Percentiles rank a stretch among this genome's conserved stretches.
Conservation (phyloP, 2,113 vertebrate genomes). For the Nibea albiflora region DNA sequence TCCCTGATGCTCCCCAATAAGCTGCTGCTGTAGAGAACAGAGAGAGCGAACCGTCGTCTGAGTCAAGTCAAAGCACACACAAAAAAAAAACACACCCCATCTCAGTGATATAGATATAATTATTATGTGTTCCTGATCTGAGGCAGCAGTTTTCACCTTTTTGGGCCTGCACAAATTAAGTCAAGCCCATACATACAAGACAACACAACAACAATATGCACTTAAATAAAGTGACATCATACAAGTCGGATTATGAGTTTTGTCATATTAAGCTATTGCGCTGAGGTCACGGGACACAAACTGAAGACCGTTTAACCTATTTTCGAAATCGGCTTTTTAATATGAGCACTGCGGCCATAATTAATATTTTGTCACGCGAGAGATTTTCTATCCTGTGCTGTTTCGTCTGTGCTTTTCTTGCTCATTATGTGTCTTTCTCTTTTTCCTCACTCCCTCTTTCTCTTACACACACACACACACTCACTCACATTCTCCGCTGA, state of each 20-base stretch:
- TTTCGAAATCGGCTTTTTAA: neutral
- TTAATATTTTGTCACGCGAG: neutral
- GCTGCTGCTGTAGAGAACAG: constrained; percentile 31
- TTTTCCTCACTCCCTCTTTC: neutral
- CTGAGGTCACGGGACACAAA: neutral
- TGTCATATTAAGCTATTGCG: too few relatives aligned
- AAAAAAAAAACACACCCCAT: neutral
- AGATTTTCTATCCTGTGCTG: neutral
- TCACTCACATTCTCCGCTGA: constrained; percentile 37
- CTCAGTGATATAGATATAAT: neutral
- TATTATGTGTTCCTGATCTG: neutral
- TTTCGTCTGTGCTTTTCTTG: neutral
- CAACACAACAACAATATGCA: neutral
- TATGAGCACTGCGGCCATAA: neutral
- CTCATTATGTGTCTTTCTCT: neutral
- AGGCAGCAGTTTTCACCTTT: neutral
- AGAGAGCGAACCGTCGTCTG: neutral
- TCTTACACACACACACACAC: neutral
- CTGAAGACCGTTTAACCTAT: neutral
- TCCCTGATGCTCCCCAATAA: constrained; percentile 55
- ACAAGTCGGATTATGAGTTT: too few relatives aligned
- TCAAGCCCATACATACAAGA: neutral
- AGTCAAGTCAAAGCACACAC: constrained; percentile 3
- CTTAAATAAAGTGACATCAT: neutral
- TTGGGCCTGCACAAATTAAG: neutral